Evolutionary conservation across 2,797 vertebrate genomes (phyloP).

Genomic region (Fratercula arctica): DNA sequence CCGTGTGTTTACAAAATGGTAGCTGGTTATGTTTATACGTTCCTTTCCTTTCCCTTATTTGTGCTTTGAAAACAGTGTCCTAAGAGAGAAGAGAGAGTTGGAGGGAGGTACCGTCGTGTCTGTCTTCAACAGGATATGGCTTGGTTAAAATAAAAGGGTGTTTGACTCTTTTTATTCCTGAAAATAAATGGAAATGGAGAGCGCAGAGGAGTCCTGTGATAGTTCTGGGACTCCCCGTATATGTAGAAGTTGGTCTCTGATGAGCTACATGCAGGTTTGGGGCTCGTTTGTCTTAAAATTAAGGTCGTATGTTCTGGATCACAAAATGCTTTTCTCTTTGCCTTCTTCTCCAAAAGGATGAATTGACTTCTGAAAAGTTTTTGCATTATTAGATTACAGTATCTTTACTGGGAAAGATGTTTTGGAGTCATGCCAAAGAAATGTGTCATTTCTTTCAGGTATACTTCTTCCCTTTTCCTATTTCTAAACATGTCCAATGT

Average conservation of each 20-base stretch:
- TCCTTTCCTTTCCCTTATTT: slow-evolving; percentile 10
- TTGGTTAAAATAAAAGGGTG: neutral
- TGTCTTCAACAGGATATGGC: neutral
- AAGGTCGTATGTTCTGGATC: neutral
- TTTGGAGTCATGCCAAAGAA: neutral
- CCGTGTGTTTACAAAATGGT: slow-evolving; percentile 11
- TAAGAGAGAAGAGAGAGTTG: neutral
- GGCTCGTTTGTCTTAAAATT: neutral
- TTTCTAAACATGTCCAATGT: neutral
- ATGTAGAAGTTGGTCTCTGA: too few relatives aligned
- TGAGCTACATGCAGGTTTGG: neutral
- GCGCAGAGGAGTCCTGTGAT: neutral
- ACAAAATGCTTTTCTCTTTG: neutral
- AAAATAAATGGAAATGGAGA: neutral
- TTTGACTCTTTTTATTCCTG: neutral
- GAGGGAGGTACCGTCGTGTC: neutral
- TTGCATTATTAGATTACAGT: neutral
- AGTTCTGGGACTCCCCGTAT: fast-evolving
- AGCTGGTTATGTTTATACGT: neutral
- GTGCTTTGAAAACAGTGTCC: neutral
- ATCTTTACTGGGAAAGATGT: neutral
- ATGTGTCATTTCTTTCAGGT: neutral
- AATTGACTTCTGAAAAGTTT: neutral
- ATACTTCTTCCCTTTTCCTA: fast-evolving
- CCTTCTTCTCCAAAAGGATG: neutral